Base-by-base conservation (phyloP, 2,797 vertebrate species). In the Lacerta viridis region DNA sequence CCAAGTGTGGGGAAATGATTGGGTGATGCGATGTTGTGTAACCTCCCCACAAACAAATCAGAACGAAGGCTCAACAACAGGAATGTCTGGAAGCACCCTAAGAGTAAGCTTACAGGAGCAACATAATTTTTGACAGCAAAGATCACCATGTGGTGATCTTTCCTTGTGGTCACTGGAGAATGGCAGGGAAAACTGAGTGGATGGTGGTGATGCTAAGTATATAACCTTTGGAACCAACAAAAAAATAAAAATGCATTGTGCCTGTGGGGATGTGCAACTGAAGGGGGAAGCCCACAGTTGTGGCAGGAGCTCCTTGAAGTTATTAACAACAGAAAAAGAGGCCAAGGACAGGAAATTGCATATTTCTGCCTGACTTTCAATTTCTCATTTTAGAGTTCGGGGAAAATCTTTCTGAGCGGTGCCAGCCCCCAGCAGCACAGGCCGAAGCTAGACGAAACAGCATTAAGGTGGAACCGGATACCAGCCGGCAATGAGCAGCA, bases 381-480 rank as follows among this genome's bases (percentile, higher is more conserved):
- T 55, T 75, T 23, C 8, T 18, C 23, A 33, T 93, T 87, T 94
- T 97, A 99, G 99, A 99, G 83, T 97, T 97, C 29, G 98, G 98
- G 92, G 96, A 96, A 29, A 98, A 97, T 88, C 94, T 96, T 80
- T 94, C 96, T 7, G 98, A 99, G 87, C 97, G 97, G 83, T 97
- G 96, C 87, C 95, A 93, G 4, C 94, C 92, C 69, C 93, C 94
- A 7, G 92, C 93, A 2, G 89, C 94, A 74, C 41, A 97, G 94
- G 96, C 97, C 69, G 96, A 98, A 75, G 96, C 97, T 78, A 95
- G 98, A 90, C 97, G 98, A 10, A 96, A 96, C 96, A 97, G 97
- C 87, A 97, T 97, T 94, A 99, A 98, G 96, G 98, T 98, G 64
- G 97, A 98, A 90, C 97, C 97, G 61, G 97, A 97, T 90, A 95